Evolutionary conservation across 2,113 vertebrate genomes (phyloP), one percentile per base, ranked within the genome.

Genomic region (Rhea americana): DNA sequence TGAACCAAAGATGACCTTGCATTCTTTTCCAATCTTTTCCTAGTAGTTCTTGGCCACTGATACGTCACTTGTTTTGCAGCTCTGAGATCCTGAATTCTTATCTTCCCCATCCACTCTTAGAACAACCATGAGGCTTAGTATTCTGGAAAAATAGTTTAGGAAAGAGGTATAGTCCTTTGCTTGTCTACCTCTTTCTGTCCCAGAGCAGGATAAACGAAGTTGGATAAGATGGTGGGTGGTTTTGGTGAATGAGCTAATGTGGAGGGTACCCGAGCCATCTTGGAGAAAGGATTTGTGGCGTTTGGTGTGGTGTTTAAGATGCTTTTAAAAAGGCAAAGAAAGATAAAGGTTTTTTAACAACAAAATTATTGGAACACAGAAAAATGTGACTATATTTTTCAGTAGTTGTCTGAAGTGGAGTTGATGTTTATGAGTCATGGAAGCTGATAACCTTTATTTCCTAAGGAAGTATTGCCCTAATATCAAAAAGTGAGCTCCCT

Each of bases 1-100:
- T 95, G 74, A 95, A 91, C 87, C 82, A 35, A 82, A 87, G 65
- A 71, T 89, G 92, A 89, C 72, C 58, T 76, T 79, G n/a, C 7
- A 18, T 70, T 53, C 32, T 92, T 96, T 58, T 95, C 61, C 51
- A 21, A 7, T 70, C 78, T 76, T 15, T 92, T 87, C 84, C 62
- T 51, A 65, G 73, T 77, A 26, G 10, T 70, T 90, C 37, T 71
- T 87, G n/a, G 43, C 63, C 79, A 39, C 55, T 88, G 79, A 13
- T 48, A 74, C 93, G 51, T 89, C 51, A 50, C 70, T 87, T 87
- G 56, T 78, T 87, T 89, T 95, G 62, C n/a, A 87, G 78, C 51
- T 92, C 89, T 74, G 22, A 91, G 32, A 53, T 24, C 35, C 43
- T 74, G 58, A 84, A 1, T 72, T 92, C 62, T 90, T 90, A 70